phyloP scores from a whole-genome alignment of 2,797 vertebrate species.

The Hirundo rustica region DNA sequence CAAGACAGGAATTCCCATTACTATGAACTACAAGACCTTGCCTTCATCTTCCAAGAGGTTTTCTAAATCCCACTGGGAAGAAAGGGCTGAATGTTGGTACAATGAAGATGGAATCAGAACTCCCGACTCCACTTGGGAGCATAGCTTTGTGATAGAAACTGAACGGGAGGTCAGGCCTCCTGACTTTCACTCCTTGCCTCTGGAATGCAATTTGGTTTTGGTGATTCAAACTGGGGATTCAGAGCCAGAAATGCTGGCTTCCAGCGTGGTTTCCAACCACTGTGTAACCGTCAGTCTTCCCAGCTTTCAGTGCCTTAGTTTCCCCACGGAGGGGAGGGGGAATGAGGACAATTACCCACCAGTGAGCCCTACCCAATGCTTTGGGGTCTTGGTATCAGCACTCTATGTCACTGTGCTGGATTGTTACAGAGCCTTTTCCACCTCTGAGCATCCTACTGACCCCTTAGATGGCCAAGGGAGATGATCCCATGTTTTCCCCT shows the following conservation, averaged over 20 bases:
- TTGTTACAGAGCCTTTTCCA: background rate
- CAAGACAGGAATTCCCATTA: background rate
- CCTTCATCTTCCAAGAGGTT: background rate
- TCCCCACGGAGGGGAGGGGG: background rate
- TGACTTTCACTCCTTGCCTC: background rate
- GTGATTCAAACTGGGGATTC: background rate
- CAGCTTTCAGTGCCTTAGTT: background rate
- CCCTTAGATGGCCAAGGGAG: background rate
- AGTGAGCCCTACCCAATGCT: background rate
- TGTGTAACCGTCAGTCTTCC: background rate
- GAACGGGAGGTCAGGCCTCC: background rate
- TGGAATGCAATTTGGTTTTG: background rate
- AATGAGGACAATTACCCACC: background rate
- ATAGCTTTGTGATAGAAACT: accelerated
- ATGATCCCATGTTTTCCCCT: slow-evolving; percentile 53
- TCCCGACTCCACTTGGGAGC: background rate
- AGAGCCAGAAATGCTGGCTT: background rate
- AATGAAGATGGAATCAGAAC: background rate
- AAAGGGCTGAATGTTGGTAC: background rate
- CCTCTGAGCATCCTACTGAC: slow-evolving; percentile 8
- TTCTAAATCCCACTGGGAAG: background rate
- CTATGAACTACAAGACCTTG: background rate
- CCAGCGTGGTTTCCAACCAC: background rate
- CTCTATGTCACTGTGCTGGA: background rate
- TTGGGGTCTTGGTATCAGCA: background rate